Base-by-base conservation (phyloP, 1,140 invertebrate genomes). In the Sycobia sp. region DNA sequence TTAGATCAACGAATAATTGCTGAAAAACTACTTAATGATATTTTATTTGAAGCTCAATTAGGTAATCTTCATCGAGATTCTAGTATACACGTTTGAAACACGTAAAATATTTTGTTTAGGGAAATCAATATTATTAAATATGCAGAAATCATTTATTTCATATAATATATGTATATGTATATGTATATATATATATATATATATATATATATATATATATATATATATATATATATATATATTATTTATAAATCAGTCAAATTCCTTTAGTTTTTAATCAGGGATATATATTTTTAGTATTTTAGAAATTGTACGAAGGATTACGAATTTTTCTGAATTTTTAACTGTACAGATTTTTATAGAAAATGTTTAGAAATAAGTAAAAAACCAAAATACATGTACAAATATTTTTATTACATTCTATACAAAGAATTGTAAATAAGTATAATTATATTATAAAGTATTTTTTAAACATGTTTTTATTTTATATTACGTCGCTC, bases 1-100 rank as follows among this genome's bases (percentile, higher is more conserved):
- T n/a, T 79, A 27, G 79, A 81, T 55, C 80, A 82, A 69, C 76
- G 79, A 72, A 82, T 82, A 66, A 76, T 82, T 51, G 79, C 79
- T 20, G 79, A 82, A 46, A 82, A 82, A 69, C 62, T 82, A 38
- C 50, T 82, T n/a, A 82, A 79, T 66, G 77, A 82, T 62, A 78
- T 82, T 62, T 65, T 82, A 18, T 82, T 81, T 58, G 79, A 82
- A 62, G 80, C 77, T 50, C 80, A 82, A 62, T 70, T 82, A 11
- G 77, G 80, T 44, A 82, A 78, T 62, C 76, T 82, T 67, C 78
- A 78, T 46, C 76, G 77, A 73, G 74, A 79, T 57, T 81, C 78
- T 9, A 80, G 67, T 62, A 75, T 82, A 46, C 77, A 81, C 27
- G 76, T 80, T 56, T 80, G 59, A 78, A 13, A 57, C 27, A 46